Evolutionary conservation across 2,888 invertebrate genomes (phyloP).

Genomic region (Linnaemya tessellans): DNA sequence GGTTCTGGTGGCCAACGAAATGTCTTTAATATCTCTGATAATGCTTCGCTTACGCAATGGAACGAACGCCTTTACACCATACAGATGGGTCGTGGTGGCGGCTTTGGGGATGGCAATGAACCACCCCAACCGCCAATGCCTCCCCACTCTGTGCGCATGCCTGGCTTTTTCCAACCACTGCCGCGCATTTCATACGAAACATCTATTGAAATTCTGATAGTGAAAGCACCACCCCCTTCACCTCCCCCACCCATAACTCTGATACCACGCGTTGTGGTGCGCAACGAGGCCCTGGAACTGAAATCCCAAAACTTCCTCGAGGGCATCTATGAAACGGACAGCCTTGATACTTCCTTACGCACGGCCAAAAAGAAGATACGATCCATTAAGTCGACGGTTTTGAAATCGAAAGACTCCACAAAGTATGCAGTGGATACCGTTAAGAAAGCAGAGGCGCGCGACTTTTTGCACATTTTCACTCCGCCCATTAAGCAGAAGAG

Average conservation of each 20-base stretch:
- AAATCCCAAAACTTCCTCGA: constrained; percentile 82
- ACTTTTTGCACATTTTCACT: constrained; percentile 83
- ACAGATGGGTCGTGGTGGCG: constrained; percentile 72
- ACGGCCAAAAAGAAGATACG: constrained; percentile 83
- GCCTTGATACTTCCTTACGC: constrained; percentile 81
- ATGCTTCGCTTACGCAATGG: constrained; percentile 81
- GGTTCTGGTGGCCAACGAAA: constrained; percentile 66
- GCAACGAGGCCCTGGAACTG: constrained; percentile 82
- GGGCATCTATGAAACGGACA: constrained; percentile 81
- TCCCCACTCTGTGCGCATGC: constrained; percentile 82
- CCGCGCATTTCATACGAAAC: constrained; percentile 83
- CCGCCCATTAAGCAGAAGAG: constrained; percentile 81
- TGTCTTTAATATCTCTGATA: constrained; percentile 80
- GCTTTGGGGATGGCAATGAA: constrained; percentile 74
- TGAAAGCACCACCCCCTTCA: constrained; percentile 80
- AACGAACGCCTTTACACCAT: constrained; percentile 75
- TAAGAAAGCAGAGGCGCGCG: constrained; percentile 83
- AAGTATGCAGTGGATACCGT: constrained; percentile 83
- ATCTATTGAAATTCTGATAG: constrained; percentile 82
- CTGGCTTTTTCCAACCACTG: constrained; percentile 83
- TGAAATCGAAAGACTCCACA: constrained; percentile 82
- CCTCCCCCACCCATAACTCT: constrained; percentile 81
- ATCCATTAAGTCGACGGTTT: constrained; percentile 82
- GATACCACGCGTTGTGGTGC: constrained; percentile 81
- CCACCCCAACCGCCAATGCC: constrained; percentile 79